Evolutionary conservation across 2,888 invertebrate genomes (phyloP), one percentile per base, ranked within the genome.

Genomic region (Amblyjoppa proteus): DNA sequence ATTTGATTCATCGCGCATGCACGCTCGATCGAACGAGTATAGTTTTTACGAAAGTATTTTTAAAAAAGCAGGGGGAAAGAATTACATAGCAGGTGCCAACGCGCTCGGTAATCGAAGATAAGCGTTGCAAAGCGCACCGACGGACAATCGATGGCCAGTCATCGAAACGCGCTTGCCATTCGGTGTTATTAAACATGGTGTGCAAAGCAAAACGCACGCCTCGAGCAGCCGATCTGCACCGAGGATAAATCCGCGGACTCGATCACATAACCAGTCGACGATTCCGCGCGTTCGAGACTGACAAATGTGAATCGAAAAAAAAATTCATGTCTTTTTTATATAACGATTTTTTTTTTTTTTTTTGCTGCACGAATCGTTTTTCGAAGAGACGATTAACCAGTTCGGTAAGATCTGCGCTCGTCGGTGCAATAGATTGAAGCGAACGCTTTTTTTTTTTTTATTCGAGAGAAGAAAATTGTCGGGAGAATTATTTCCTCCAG

Each of bases 121-220:
- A 77, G 41, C 45, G 45, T n/a, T 41, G 45, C 58, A 73, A 11
- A 28, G 31, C 51, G 34, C 3, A 16, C 58, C 1, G 7, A 4
- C 64, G 61, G 20, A 20, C 28, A 56, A 78, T 73, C 78, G 83
- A 73, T 74, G 77, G 34, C 5, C 34, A 38, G 38, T 76, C 31
- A 73, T 77, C 58, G 38, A 79, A 53, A 73, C 25, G 79, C 11
- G 25, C 11, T 34, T 31, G 49, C 20, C 74, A 68, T 66, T 69
- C 41, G 45, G 25, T 79, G 61, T 83, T 83, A 83, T 83, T 75
- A 79, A 83, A 75, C 79, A 75, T 58, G 16, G 45, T 68, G 73
- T 78, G 58, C 64, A 74, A 77, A 58, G 41, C 83, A 66, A 74
- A 79, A 64, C 58, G 49, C 38, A 25, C 45, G 70, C 13, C 28